Conservation (phyloP, 2,797 vertebrate genomes). For the Oreochromis mossambicus region DNA sequence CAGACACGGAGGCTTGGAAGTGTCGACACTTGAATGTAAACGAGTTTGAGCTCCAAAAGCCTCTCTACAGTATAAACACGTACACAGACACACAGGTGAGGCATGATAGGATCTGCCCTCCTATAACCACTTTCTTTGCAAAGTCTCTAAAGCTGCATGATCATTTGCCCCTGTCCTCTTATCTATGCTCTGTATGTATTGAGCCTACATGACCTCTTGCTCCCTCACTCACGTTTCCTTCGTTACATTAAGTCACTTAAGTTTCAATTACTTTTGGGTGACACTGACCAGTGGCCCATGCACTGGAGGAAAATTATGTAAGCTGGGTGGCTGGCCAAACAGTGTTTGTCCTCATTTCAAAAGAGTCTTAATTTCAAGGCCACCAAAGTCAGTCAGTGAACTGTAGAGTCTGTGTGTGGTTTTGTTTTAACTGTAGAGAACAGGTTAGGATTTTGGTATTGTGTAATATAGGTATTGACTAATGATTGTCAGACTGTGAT, state of each 20-base stretch:
- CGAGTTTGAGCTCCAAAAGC: constrained; percentile 81
- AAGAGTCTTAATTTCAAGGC: constrained; percentile 34
- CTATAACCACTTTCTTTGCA: neutral
- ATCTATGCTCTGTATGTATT: neutral
- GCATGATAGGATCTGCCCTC: neutral
- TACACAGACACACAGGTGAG: constrained; percentile 88
- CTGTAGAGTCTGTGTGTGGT: neutral
- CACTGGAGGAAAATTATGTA: constrained; percentile 16
- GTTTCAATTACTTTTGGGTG: constrained; percentile 13
- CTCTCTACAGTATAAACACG: constrained; percentile 86
- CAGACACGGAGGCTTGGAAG: constrained; percentile 83
- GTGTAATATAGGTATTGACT: constrained; percentile 10
- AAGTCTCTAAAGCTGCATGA: neutral
- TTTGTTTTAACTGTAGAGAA: neutral
- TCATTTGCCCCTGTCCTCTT: neutral
- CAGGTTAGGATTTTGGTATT: neutral
- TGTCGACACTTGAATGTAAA: constrained; percentile 67
- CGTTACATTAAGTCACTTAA: neutral
- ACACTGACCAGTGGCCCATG: constrained; percentile 5
- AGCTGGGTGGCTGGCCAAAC: neutral
- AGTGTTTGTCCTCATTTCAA: constrained; percentile 34
- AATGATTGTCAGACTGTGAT: constrained; percentile 7
- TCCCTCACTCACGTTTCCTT: neutral
- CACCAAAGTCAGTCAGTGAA: constrained; percentile 24
- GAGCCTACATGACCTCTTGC: neutral